Conservation (phyloP, 2,888 invertebrate genomes). For the Sphaerophoria taeniata region DNA sequence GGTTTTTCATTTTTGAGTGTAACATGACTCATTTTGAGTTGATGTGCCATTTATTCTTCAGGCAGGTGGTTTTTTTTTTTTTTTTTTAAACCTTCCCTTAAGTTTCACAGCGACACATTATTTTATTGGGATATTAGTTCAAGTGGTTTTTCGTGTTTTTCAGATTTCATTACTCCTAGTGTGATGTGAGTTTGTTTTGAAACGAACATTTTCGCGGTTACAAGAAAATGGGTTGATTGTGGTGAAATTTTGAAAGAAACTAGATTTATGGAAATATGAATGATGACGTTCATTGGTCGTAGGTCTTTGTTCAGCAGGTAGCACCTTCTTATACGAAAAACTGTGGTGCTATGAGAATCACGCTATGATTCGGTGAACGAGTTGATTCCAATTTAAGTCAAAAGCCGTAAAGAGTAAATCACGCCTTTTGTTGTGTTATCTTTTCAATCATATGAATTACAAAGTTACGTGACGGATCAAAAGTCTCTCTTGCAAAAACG, state of each 20-base stretch:
- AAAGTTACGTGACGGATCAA: no score
- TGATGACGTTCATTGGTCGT: no score
- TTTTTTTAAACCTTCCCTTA: conserved; percentile 8
- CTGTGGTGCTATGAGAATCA: no score
- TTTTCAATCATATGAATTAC: no score
- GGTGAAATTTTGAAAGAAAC: conserved; percentile 27
- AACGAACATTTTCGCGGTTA: conserved; percentile 1
- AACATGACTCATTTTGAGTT: conserved; percentile 59
- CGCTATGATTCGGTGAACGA: no score
- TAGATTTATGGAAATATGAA: conserved; percentile 11
- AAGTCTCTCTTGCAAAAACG: neutral
- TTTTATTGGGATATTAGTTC: conserved; percentile 74
- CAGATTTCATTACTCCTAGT: conserved; percentile 60
- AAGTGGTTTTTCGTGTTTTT: conserved; percentile 74
- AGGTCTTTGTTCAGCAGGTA: no score
- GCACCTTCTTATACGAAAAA: no score
- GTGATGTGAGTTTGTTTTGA: neutral
- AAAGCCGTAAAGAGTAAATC: no score
- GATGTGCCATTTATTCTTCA: conserved; percentile 44
- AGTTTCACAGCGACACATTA: neutral
- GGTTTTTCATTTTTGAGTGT: conserved; percentile 35
- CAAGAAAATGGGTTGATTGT: conserved; percentile 9
- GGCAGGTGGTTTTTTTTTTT: neutral
- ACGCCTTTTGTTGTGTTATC: no score
- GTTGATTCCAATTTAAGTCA: no score